Conservation (phyloP, 2,797 vertebrate species). For the Chaunax sp. region DNA sequence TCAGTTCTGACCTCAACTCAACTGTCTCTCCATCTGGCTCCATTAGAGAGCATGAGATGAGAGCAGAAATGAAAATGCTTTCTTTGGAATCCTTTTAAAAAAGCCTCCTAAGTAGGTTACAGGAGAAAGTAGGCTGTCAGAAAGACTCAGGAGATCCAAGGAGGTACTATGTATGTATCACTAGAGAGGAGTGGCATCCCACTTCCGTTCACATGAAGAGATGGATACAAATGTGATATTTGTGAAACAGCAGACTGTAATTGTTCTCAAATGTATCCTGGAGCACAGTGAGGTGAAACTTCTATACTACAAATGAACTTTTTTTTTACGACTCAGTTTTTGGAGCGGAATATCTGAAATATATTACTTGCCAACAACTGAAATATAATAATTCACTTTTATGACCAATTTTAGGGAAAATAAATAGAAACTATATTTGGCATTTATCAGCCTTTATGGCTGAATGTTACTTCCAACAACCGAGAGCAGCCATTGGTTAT, state of each 20-base stretch:
- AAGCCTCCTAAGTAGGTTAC: constrained; percentile 86
- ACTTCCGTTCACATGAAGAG: constrained; percentile 73
- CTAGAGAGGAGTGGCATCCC: constrained; percentile 78
- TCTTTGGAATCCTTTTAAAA: constrained; percentile 83
- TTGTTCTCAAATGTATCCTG: constrained; percentile 41
- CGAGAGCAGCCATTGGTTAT: too few species aligned
- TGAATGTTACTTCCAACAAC: too few species aligned
- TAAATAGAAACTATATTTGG: too few species aligned
- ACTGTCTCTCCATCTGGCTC: constrained; percentile 56
- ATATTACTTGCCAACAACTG: background rate
- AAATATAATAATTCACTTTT: background rate
- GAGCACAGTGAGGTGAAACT: constrained; percentile 8
- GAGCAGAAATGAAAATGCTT: constrained; percentile 78
- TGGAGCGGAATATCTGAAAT: too few species aligned
- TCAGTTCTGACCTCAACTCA: constrained; percentile 56
- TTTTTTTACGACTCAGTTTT: too few species aligned
- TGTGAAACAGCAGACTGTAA: constrained; percentile 58
- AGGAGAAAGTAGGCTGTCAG: constrained; percentile 83
- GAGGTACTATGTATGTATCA: constrained; percentile 72
- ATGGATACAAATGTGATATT: constrained; percentile 50
- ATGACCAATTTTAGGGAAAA: background rate
- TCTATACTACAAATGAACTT: too few species aligned
- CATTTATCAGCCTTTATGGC: too few species aligned
- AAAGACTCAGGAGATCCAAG: constrained; percentile 77
- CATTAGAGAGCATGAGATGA: constrained; percentile 66